phyloP scores from a whole-genome alignment of 2,888 invertebrate species.

The Oscheius sp. region DNA sequence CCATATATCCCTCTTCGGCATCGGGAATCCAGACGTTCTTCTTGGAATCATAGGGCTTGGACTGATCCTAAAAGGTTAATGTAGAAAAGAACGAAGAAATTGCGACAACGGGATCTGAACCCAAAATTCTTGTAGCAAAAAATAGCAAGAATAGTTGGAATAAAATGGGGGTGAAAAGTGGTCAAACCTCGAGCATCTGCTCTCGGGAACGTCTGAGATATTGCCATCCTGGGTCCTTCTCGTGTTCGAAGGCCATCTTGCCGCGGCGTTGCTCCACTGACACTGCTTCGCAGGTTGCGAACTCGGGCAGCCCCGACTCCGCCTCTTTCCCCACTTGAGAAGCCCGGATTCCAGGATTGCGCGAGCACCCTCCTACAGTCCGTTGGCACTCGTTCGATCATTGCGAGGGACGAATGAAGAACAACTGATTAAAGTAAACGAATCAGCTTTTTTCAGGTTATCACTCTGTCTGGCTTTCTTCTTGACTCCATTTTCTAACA shows the following conservation, averaged over 20 bases:
- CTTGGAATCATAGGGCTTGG: constrained; percentile 98
- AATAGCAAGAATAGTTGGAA: background rate
- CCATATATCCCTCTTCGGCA: constrained; percentile 95
- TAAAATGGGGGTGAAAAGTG: background rate
- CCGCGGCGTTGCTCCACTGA: constrained; percentile 38
- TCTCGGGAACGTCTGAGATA: constrained; percentile 69
- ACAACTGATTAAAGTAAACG: background rate
- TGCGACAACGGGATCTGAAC: background rate
- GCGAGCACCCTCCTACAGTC: constrained; percentile 25
- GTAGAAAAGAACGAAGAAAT: background rate
- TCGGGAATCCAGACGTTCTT: constrained; percentile 99
- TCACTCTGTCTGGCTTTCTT: too few species aligned
- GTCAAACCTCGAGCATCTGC: constrained; percentile 62
- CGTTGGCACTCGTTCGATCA: background rate
- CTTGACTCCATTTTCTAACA: too few species aligned
- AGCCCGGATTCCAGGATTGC: constrained; percentile 39
- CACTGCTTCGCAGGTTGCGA: constrained; percentile 29
- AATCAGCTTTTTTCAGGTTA: too few species aligned
- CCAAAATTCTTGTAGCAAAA: background rate
- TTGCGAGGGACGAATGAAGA: background rate
- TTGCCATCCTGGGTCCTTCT: constrained; percentile 73
- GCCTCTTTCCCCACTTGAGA: constrained; percentile 34
- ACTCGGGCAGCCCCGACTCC: constrained; percentile 17
- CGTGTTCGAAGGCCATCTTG: constrained; percentile 50
- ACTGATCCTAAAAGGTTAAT: constrained; percentile 83